These are phyloP conservation scores for Agonopterix alstromeriana DNA, from an alignment of 2,888 invertebrate genomes.

Conservation along the genomic window DNA sequence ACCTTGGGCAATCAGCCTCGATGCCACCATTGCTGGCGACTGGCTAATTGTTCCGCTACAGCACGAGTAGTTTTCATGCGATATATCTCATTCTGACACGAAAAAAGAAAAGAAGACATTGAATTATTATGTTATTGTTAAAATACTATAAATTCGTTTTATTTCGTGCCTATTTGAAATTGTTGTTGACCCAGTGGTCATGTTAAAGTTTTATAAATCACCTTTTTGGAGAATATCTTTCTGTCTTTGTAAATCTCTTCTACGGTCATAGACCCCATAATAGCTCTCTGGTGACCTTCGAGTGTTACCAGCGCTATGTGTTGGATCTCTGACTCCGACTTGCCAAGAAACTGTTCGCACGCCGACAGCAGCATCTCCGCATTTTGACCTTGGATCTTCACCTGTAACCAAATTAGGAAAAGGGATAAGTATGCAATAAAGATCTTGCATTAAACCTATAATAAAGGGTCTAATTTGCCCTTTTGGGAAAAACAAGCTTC, in stretches of 20 bases:
- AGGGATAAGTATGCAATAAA: neutral
- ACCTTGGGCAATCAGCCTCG: too few species aligned
- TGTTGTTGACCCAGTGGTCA: too few species aligned
- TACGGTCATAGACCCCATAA: slow-evolving; percentile 98
- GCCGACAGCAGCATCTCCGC: slow-evolving; percentile 93
- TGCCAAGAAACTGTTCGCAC: slow-evolving; percentile 95
- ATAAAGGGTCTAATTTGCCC: too few species aligned
- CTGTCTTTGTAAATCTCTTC: slow-evolving; percentile 98
- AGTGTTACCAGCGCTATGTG: slow-evolving; percentile 94
- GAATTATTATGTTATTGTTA: too few species aligned
- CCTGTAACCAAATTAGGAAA: slow-evolving; percentile 58
- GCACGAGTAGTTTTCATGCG: too few species aligned
- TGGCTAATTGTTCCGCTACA: too few species aligned
- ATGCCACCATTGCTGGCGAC: too few species aligned
- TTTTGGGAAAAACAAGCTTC: too few species aligned
- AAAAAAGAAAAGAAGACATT: too few species aligned
- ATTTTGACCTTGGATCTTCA: slow-evolving; percentile 92
- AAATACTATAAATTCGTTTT: too few species aligned
- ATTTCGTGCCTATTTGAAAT: too few species aligned
- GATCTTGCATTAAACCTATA: neutral
- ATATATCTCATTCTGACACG: too few species aligned
- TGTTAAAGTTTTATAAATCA: slow-evolving; percentile 9
- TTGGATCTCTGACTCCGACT: slow-evolving; percentile 90
- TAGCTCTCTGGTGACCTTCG: slow-evolving; percentile 95
- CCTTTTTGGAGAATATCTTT: slow-evolving; percentile 93